phyloP scores from a whole-genome alignment of 2,113 vertebrate species.

The Glareola pratincola region DNA sequence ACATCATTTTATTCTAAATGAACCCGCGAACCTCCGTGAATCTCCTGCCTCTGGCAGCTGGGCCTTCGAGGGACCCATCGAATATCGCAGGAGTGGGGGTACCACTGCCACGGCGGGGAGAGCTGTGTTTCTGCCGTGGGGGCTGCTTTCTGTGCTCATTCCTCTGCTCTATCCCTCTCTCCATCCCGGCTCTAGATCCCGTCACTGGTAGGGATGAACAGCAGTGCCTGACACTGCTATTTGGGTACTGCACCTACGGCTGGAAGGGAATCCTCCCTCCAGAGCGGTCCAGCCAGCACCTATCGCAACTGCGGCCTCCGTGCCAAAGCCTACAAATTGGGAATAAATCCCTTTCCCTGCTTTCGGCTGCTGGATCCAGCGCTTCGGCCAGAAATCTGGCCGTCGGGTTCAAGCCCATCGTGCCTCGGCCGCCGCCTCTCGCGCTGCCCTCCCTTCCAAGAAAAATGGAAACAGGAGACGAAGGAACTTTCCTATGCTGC shows the following conservation, averaged over 20 bases:
- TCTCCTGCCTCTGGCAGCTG: not conserved
- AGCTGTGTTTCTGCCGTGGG: not conserved
- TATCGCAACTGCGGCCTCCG: accelerated
- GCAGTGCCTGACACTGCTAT: accelerated
- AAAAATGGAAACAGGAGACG: slow-evolving; percentile 61
- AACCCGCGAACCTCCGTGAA: accelerated
- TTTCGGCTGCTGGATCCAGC: not conserved
- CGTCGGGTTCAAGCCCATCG: not conserved
- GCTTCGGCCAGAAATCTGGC: not conserved
- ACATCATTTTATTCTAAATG: not conserved
- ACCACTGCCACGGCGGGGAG: not conserved
- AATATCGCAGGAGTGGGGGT: accelerated
- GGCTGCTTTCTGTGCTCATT: accelerated
- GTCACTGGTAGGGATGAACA: not conserved
- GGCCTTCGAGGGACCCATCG: not conserved
- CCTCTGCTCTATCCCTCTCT: not conserved
- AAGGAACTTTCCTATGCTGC: slow-evolving; percentile 42
- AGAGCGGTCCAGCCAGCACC: not conserved
- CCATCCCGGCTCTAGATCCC: accelerated
- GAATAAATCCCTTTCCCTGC: slow-evolving; percentile 1
- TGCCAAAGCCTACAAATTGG: not conserved
- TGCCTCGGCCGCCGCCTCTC: not conserved
- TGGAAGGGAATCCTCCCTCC: not conserved
- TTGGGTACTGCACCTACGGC: not conserved
- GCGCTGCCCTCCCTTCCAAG: slow-evolving; percentile 40